Evolutionary conservation across 2,797 vertebrate genomes (phyloP).

Genomic region (Lacerta agilis): DNA sequence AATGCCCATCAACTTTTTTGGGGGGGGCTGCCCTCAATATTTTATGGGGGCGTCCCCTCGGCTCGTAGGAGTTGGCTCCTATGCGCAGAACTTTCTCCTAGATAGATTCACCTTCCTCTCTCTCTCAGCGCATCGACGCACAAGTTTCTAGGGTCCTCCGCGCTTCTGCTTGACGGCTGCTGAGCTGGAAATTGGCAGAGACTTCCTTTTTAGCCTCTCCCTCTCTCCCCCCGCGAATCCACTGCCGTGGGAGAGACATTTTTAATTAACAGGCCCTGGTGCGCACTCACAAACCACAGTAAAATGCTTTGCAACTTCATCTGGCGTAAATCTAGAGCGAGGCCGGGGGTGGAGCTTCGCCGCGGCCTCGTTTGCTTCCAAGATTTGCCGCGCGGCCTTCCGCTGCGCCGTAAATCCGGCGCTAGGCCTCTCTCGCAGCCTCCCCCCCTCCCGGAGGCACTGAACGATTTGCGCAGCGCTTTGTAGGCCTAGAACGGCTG

Average conservation of each 20-base stretch:
- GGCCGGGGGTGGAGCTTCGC: background rate
- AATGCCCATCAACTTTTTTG: no score
- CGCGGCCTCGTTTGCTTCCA: background rate
- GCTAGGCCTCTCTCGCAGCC: background rate
- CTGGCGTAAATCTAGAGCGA: background rate
- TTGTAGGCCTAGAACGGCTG: background rate
- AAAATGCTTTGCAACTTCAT: background rate
- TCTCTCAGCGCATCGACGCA: no score
- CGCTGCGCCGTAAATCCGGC: background rate
- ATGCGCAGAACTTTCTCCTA: no score
- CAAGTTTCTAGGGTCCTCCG: background rate
- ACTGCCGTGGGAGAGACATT: background rate
- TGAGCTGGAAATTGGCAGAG: background rate
- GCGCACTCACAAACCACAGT: background rate
- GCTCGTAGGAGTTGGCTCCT: no score
- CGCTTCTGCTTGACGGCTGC: background rate
- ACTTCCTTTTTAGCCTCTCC: background rate
- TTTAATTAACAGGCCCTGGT: background rate
- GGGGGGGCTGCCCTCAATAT: no score
- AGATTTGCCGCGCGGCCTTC: constrained; percentile 2
- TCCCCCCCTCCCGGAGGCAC: background rate
- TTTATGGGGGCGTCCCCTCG: no score
- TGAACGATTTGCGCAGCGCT: background rate
- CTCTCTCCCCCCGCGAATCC: background rate
- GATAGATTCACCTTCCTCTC: background rate